Evolutionary conservation across 1,140 invertebrate genomes (phyloP), one percentile per base, ranked within the genome.

Genomic region (Hypsibius dujardini): DNA sequence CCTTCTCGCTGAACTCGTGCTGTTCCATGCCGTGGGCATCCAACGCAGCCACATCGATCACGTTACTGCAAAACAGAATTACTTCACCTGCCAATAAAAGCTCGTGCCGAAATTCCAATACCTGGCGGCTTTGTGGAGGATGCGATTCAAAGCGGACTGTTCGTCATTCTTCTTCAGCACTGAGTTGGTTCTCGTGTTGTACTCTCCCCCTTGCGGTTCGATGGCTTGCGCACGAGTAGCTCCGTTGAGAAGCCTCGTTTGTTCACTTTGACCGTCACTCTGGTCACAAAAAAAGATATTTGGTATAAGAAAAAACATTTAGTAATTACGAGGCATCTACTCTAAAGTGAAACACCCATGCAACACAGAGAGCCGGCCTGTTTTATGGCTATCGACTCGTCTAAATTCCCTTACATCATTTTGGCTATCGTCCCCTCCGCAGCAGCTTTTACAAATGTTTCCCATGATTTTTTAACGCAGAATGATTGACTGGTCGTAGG

Each of bases 91-190:
- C 28, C 28, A 67, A 14, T 46, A 71, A 28, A 75, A 62, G 72
- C 69, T 67, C n/a, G 12, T 28, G 28, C 28, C 28, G 14, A 71
- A 67, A 28, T 47, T 50, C 2, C 60, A 70, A 46, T 81, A 92
- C 89, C 87, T 88, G 59, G 89, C 89, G 73, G 89, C 90, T 80
- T 90, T 88, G 77, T 90, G 88, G 72, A 93, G 80, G 77, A 92
- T 90, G 80, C 86, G 85, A 77, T 86, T 90, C 46, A 92, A 81
- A 15, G 88, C 90, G 76, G 87, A 90, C 80, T 91, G 89, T 79
- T 92, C 90, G 79, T 92, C 89, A 72, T 84, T 85, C 75, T 89
- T 88, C 77, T 89, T 89, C 46, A 87, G 85, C 62, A 86, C 50
- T 56, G 7, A n/a, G n/a, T n/a, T 56, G 7, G 7, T n/a, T n/a